Percentiles rank a stretch among this genome's conserved stretches.
Evolutionary conservation across 2,888 invertebrate genomes (phyloP).

Genomic region (Sarcophaga variegata): DNA sequence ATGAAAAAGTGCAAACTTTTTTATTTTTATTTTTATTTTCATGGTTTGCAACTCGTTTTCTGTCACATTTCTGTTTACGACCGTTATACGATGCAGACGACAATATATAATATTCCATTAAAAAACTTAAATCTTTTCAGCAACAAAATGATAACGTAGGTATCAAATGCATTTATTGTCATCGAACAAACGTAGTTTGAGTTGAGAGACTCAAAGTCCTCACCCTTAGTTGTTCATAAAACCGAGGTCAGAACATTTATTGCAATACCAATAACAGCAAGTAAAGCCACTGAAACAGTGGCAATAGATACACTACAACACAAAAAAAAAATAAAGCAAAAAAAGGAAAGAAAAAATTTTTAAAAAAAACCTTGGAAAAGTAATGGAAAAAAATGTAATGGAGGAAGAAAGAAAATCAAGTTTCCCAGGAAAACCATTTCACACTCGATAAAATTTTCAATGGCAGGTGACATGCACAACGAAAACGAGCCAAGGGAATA

Average conservation of each 20-base stretch:
- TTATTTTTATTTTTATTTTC: neutral
- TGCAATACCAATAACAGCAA: neutral
- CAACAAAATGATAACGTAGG: constrained; percentile 29
- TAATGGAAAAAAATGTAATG: constrained; percentile 4
- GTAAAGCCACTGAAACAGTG: neutral
- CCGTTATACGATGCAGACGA: neutral
- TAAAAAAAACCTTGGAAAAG: constrained; percentile 21
- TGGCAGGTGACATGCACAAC: constrained; percentile 57
- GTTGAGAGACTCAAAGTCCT: neutral
- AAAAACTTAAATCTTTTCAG: constrained; percentile 49
- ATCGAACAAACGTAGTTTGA: neutral
- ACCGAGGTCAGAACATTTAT: constrained; percentile 60
- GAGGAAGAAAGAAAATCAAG: constrained; percentile 62
- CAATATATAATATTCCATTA: constrained; percentile 36
- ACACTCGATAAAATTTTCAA: constrained; percentile 72
- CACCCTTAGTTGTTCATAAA: constrained; percentile 4
- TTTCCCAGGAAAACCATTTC: constrained; percentile 69
- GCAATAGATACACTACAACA: neutral
- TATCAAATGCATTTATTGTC: constrained; percentile 54
- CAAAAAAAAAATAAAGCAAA: neutral
- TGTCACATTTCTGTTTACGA: neutral
- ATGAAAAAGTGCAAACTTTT: too few relatives aligned
- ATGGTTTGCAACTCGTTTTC: neutral
- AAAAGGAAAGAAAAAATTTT: neutral
- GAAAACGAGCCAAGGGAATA: constrained; percentile 4